Base-by-base conservation (phyloP, 2,888 invertebrate species). In the Brachylomia viminalis region DNA sequence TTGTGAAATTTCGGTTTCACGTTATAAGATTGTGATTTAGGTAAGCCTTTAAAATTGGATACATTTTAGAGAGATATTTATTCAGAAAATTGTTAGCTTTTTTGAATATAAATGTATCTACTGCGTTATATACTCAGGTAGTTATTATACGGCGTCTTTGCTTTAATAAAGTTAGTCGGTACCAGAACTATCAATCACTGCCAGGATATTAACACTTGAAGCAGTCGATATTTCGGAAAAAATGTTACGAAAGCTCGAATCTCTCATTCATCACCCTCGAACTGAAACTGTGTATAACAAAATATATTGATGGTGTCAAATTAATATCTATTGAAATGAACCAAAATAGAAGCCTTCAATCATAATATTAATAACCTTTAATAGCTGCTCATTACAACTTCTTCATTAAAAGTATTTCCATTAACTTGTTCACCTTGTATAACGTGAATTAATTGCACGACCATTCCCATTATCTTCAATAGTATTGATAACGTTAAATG, bases 151-250 rank as follows among this genome's bases (percentile, higher is more conserved):
- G 2, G 58, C 0, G 3, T 45, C 5, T 72, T 58, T 45, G 10
- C 10, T 13, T 49, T 3, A 38, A 49, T n/a, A 56, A 62, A 62
- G 23, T 64, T 27, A 58, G 58, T 59, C 38, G 54, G 59, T n/a
- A 58, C 73, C 38, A 64, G 45, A 62, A 33, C 79, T 66, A 84
- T 87, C 84, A 78, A 82, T 87, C 84, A 82, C 71, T 66, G 68
- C 47, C 70, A 56, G 66, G 82, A 74, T 72, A 81, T 75, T 64
- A 72, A 74, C 77, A 86, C 77, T 81, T 78, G 64, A 70, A 45
- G 62, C 23, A 49, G 64, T 54, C 68, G 64, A 82, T 80, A 82
- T 75, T 80, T 82, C 15, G 59, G 54, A 66, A 78, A 74, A 58
- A 77, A 38, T 74, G 59, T 75, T 75, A 82, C 62, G 68, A 11